Conservation (phyloP, 2,797 vertebrate genomes). For the Clarias platycephalus region DNA sequence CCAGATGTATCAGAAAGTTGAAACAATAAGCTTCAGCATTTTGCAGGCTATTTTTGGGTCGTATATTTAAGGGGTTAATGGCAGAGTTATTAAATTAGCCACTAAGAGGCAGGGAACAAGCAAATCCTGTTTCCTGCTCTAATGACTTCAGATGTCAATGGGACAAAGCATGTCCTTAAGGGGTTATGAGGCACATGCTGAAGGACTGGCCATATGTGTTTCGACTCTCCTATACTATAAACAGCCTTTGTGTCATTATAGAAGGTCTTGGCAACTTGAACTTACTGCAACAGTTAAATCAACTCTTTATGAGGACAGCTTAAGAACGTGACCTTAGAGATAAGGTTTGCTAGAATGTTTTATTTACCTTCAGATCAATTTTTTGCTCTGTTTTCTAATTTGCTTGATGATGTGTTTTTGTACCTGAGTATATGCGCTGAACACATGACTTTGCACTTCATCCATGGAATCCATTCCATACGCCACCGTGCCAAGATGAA, state of each 20-base stretch:
- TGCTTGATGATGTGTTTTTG: background rate
- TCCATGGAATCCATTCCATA: conserved; percentile 98
- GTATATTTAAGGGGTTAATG: conserved; percentile 83
- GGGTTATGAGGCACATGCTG: conserved; percentile 64
- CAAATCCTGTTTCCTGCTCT: conserved; percentile 90
- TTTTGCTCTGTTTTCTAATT: background rate
- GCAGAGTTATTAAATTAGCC: conserved; percentile 89
- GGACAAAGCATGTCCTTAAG: conserved; percentile 85
- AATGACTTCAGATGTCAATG: conserved; percentile 92
- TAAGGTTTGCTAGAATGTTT: background rate
- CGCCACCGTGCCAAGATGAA: conserved; percentile 94
- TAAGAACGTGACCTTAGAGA: background rate
- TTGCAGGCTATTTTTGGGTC: conserved; percentile 88
- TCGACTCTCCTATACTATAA: background rate
- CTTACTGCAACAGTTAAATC: conserved; percentile 3
- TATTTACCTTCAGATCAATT: background rate
- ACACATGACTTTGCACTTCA: conserved; percentile 97
- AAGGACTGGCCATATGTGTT: conserved; percentile 36
- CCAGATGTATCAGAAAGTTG: conserved; percentile 80
- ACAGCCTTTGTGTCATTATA: background rate
- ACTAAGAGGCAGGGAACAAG: conserved; percentile 71
- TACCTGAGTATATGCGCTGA: conserved; percentile 97
- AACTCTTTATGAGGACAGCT: background rate
- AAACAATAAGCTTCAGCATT: conserved; percentile 66
- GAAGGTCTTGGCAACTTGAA: conserved; percentile 13